Evolutionary conservation across 2,113 vertebrate genomes (phyloP).

Genomic region (Butorides virescens): DNA sequence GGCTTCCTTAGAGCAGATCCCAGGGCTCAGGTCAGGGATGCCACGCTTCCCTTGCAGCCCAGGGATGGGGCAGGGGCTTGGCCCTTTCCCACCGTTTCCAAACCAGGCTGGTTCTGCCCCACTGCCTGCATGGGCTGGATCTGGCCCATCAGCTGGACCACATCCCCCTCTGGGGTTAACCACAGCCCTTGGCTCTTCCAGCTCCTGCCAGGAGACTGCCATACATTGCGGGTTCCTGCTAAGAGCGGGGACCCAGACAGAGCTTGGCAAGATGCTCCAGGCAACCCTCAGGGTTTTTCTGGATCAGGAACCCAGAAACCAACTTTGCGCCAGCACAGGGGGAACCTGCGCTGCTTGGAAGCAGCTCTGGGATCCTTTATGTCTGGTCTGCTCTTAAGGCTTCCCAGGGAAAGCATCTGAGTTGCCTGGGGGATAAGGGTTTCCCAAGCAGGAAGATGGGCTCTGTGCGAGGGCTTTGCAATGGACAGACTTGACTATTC

Average conservation of each 20-base stretch:
- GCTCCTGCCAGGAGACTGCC: not conserved
- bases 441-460: not conserved
- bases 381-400: not conserved
- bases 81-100: not conserved
- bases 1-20: not conserved
- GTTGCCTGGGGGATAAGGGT: not conserved
- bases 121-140: not conserved
- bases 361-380: not conserved
- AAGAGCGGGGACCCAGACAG: too few species aligned
- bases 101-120: not conserved
- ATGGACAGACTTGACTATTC: not conserved
- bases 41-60: not conserved
- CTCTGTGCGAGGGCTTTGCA: not conserved
- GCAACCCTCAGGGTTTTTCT: not conserved
- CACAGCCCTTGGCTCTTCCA: not conserved
- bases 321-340: not conserved
- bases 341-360: not conserved
- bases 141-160: not conserved
- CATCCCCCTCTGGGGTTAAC: not conserved
- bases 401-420: not conserved
- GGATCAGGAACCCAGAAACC: not conserved
- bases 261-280: not conserved
- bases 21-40: accelerated
- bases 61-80: too few species aligned
- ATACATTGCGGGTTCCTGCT: not conserved